phyloP scores from a whole-genome alignment of 1,140 invertebrate species.

The Gonioctena quinquepunctata region DNA sequence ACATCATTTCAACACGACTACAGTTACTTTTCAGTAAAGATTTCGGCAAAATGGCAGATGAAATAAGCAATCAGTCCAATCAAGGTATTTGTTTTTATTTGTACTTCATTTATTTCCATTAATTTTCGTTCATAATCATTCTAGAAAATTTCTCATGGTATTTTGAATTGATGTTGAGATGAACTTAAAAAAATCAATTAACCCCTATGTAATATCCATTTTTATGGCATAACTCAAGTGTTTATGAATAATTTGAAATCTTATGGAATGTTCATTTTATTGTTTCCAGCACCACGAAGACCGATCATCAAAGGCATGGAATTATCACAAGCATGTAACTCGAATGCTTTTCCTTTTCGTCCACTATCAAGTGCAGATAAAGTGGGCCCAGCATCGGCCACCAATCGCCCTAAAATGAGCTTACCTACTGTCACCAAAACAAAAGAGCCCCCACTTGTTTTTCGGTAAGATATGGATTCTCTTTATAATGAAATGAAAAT shows the following conservation, averaged over 20 bases:
- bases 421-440: constrained; percentile 40
- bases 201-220: too few species aligned
- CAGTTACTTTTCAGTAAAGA: background rate
- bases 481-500: too few species aligned
- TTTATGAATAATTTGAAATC: background rate
- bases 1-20: background rate
- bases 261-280: background rate
- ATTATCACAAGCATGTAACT: constrained; percentile 26
- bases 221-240: background rate
- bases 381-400: constrained; percentile 21
- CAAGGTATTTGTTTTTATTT: constrained; percentile 28
- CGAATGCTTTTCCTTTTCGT: constrained; percentile 36
- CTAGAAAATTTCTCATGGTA: too few species aligned
- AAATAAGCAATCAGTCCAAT: constrained; percentile 41
- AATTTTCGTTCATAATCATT: too few species aligned
- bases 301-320: constrained; percentile 37
- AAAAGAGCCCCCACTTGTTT: constrained; percentile 32
- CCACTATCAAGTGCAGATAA: constrained; percentile 30
- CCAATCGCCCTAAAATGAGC: constrained; percentile 46
- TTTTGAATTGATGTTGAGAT: too few species aligned
- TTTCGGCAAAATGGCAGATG: constrained; percentile 46
- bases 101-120: too few species aligned
- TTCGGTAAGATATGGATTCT: too few species aligned
- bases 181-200: too few species aligned
- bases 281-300: constrained; percentile 19